These are phyloP conservation scores for Chrysomallon squamiferum DNA, from an alignment of 1,140 invertebrate genomes.

Conservation along the genomic window DNA sequence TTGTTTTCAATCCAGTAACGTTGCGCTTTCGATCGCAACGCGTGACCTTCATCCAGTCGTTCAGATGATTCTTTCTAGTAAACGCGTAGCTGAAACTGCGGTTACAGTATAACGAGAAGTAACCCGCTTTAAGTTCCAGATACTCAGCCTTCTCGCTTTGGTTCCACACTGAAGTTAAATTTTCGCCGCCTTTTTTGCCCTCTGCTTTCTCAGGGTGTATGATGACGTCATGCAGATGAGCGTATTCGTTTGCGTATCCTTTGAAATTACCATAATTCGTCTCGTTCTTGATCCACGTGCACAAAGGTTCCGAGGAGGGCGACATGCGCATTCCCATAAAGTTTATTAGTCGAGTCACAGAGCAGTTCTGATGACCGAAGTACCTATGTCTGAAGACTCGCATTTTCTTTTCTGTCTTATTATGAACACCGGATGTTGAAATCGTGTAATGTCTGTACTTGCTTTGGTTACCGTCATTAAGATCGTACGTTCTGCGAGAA, in stretches of 20 bases:
- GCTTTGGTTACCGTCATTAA: no score
- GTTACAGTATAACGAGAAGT: constrained; percentile 36
- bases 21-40: constrained; percentile 7
- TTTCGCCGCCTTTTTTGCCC: constrained; percentile 43
- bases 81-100: constrained; percentile 10
- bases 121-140: constrained; percentile 30
- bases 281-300: constrained; percentile 14
- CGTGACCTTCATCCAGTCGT: constrained; percentile 22
- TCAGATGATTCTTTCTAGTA: constrained; percentile 28
- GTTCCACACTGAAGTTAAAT: constrained; percentile 40
- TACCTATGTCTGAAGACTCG: no score
- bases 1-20: not conserved
- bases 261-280: constrained; percentile 20
- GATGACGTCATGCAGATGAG: constrained; percentile 23
- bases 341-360: no score
- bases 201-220: constrained; percentile 16
- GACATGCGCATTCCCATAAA: no score
- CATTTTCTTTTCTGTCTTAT: no score
- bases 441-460: no score
- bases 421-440: no score
- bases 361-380: no score
- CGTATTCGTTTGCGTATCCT: constrained; percentile 30
- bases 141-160: constrained; percentile 47
- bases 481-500: no score
- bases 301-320: constrained; percentile 4